Conservation (phyloP, 2,797 vertebrate genomes). For the Sebastes trivittatus region DNA sequence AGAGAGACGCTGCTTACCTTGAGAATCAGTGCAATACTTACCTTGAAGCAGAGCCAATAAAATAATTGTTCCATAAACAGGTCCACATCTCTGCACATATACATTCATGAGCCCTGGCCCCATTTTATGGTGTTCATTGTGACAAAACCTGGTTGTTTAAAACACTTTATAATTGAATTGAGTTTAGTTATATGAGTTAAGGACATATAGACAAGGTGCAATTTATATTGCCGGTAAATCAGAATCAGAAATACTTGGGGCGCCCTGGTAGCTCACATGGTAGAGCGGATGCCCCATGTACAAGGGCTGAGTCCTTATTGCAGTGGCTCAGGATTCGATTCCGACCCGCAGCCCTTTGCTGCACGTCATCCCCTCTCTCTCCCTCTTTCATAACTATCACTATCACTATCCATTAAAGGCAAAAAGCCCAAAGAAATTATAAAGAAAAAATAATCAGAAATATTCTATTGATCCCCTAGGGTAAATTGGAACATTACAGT, state of each 20-base stretch:
- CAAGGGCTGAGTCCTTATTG: too few species aligned
- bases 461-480: too few species aligned
- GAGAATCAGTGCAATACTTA: slow-evolving; percentile 10
- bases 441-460: too few species aligned
- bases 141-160: background rate
- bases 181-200: background rate
- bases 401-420: too few species aligned
- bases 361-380: too few species aligned
- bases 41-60: slow-evolving; percentile 22
- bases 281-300: too few species aligned
- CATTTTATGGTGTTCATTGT: background rate
- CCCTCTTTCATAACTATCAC: too few species aligned
- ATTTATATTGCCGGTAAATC: background rate
- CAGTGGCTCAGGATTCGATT: too few species aligned
- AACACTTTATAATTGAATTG: background rate
- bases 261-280: too few species aligned
- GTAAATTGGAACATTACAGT: too few species aligned
- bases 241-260: background rate
- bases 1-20: slow-evolving; percentile 22
- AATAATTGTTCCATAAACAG: slow-evolving; percentile 16
- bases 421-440: too few species aligned
- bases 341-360: too few species aligned
- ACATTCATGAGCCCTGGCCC: background rate
- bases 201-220: background rate
- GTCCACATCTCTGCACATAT: background rate